Evolutionary conservation across 2,888 invertebrate species (phyloP), one percentile per base, ranked within the genome.

Genomic region (Caenorhabditis sp.): DNA sequence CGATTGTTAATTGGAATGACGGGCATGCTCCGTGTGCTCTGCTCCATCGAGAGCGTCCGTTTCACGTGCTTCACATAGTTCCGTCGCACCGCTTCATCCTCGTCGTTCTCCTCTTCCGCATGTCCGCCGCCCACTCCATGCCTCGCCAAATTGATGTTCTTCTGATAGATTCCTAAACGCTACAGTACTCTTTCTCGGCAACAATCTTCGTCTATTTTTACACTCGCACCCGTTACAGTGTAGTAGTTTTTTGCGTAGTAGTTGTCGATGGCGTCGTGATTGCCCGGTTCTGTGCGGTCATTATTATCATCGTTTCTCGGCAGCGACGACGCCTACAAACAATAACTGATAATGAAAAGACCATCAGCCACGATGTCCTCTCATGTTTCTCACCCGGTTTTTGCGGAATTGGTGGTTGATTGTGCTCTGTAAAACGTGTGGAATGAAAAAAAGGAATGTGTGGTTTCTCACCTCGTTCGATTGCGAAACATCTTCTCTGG

Each of bases 161-260:
- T 74, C 20, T 59, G 48, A 20, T 74, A 74, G 41, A 65, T 65
- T 46, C 73, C 73, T 73, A 72, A 52, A 22, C 2, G 4, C 4
- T 15, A 6, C 13, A 22, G n/a, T 39, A n/a, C n/a, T 24, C 39
- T 39, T 26, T 22, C 26, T 26, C 15, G 7, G 17, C 27, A 15
- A 26, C n/a, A 43, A 24, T 45, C 9, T 53, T n/a, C n/a, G n/a
- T n/a, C n/a, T n/a, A n/a, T n/a, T n/a, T 43, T 43, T 39, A 35
- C 45, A 17, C 17, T 11, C 37, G 41, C 26, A 76, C 76, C 76
- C 52, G 76, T 76, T n/a, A 76, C 71, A 50, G 70, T 76, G 59
- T 71, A 76, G 53, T 76, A 58, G 52, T 76, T 76, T 46, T 75
- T 75, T 61, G 53, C 75, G 56, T 77, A 77, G 50, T 77, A 77